Base-by-base conservation (phyloP, 2,113 vertebrate genomes). In the Neopipo cinnamomea region DNA sequence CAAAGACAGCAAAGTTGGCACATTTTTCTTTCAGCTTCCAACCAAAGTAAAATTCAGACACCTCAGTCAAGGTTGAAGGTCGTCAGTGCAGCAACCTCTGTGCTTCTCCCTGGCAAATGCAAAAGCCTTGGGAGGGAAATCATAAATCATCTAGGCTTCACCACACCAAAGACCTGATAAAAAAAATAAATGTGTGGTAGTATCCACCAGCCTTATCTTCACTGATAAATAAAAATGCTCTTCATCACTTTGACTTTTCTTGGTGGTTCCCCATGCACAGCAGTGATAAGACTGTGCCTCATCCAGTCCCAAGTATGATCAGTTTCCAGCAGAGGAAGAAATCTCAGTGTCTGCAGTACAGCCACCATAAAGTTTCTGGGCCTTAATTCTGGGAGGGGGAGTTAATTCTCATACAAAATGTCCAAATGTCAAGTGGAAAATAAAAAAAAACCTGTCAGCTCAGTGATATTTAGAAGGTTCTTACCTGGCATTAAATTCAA, bases 221-320 rank as follows among this genome's bases (percentile, higher is more conserved):
- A 52, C 47, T 8, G 20, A 24, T 62, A 35, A 78, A 58, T 24
- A 73, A 35, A 90, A 86, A 55, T 27, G 1, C 4, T 75, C 18
- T 58, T 63, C 3, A 19, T 24, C 21, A 15, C 3, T 4, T n/a
- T 16, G 28, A 9, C 8, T 42, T 72, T 91, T 67, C 30, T 39
- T 74, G 18, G 28, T 19, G 20, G 15, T 24, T 94, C n/a, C 12
- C 23, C 5, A 5, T 33, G 13, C 9, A 35, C 5, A 22, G 28
- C 7, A 35, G 18, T 2, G 3, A 17, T 65, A 20, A 76, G 31
- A 31, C 19, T 53, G 9, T 70, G 13, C 20, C 17, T 73, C 0
- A 0, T 49, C 61, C 28, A 8, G 8, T 65, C 13, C n/a, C 19
- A 47, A 76, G 30, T 14, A 46, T 1, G 0, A 4, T 11, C 47